These are phyloP conservation scores for Circaetus gallicus DNA, from an alignment of 2,113 vertebrate species.

Conservation along the genomic window DNA sequence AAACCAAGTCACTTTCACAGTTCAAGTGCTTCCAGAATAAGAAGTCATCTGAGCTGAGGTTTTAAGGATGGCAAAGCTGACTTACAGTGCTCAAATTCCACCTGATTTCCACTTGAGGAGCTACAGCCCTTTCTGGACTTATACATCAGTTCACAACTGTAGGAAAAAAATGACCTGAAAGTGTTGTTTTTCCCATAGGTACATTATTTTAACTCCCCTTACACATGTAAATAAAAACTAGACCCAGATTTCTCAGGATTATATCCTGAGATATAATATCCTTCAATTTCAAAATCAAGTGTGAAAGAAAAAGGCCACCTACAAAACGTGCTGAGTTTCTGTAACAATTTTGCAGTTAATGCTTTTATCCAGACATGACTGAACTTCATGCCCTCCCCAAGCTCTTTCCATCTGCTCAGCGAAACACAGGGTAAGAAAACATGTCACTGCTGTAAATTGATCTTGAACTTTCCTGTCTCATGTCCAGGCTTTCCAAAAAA, in stretches of 20 bases:
- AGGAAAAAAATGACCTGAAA: neutral
- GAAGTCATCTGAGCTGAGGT: neutral
- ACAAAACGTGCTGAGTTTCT: neutral
- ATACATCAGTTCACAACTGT: neutral
- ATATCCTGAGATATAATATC: neutral
- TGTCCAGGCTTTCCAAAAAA: neutral
- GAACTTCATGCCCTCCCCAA: conserved; percentile 19
- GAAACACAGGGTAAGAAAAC: conserved; percentile 17
- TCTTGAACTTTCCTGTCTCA: conserved; percentile 22
- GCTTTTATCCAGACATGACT: conserved; percentile 24
- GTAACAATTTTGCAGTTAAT: conserved; percentile 22
- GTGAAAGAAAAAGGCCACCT: neutral
- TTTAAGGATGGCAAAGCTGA: neutral
- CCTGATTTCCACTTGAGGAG: neutral
- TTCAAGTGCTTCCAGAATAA: neutral
- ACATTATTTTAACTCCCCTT: neutral
- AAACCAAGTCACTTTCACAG: neutral
- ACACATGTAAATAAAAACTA: neutral
- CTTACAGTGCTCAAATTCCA: neutral
- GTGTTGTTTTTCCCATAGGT: neutral
- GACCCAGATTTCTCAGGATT: neutral
- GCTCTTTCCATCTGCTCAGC: neutral
- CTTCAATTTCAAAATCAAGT: neutral
- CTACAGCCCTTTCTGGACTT: neutral
- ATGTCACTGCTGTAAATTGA: conserved; percentile 35